A percentile compares a stretch with the other conserved stretches of the same genome.
These are phyloP conservation scores for Coelopa frigida DNA, from an alignment of 1,140 invertebrate species.

Conservation along the genomic window DNA sequence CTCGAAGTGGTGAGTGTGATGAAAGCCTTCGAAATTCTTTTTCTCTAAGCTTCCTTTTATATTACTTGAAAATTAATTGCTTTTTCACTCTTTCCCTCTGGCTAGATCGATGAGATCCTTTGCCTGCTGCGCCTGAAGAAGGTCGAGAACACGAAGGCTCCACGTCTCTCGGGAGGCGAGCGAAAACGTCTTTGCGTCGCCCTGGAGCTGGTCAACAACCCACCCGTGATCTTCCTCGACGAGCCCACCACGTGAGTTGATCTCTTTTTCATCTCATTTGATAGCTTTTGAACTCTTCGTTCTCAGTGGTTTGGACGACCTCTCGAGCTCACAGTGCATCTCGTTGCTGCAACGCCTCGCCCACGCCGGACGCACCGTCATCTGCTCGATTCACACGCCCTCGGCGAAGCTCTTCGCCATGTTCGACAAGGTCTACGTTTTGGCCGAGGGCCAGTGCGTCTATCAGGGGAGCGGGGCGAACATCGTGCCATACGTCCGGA, in stretches of 20 bases:
- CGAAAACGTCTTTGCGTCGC: slow-evolving; percentile 86
- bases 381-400: slow-evolving; percentile 89
- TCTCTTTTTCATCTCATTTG: background rate
- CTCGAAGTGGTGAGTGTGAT: slow-evolving; percentile 56
- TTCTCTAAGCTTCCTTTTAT: background rate
- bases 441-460: slow-evolving; percentile 65
- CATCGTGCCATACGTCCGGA: slow-evolving; percentile 61
- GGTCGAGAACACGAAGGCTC: slow-evolving; percentile 60
- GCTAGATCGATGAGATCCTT: slow-evolving; percentile 66
- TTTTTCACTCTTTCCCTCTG: slow-evolving; percentile 19
- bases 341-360: slow-evolving; percentile 70
- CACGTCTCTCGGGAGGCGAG: slow-evolving; percentile 82
- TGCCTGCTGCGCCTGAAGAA: slow-evolving; percentile 55
- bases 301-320: slow-evolving; percentile 61
- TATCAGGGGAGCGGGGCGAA: slow-evolving; percentile 62
- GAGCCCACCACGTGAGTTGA: slow-evolving; percentile 72
- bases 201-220: slow-evolving; percentile 88
- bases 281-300: background rate
- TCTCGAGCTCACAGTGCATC: slow-evolving; percentile 68
- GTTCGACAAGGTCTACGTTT: slow-evolving; percentile 71
- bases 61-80: background rate
- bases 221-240: slow-evolving; percentile 80
- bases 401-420: slow-evolving; percentile 69
- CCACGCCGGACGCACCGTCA: slow-evolving; percentile 71
- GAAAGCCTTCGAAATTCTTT: background rate